Evolutionary conservation across 2,113 vertebrate species (phyloP), one percentile per base, ranked within the genome.

Genomic region (Trinectes maculatus): DNA sequence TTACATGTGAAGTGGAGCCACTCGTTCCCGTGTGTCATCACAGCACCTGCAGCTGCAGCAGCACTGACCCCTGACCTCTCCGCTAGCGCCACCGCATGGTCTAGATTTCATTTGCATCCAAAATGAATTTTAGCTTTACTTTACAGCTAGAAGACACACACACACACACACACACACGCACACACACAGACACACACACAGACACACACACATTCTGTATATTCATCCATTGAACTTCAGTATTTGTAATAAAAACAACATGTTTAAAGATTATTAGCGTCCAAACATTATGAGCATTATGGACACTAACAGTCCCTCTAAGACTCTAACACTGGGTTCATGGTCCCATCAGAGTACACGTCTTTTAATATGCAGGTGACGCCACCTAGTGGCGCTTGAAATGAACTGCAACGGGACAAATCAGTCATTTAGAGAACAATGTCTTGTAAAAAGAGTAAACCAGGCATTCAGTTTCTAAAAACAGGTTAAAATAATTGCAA

Each of bases 1-100:
- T 90, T 87, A 84, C 77, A 89, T 84, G 80, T 72, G 54, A 80
- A 76, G 61, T 55, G 58, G 9, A 7, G 61, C 40, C 31, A 33
- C 8, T 3, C 8, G 31, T 10, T 33, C 11, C 31, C 6, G 11
- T 31, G 29, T 31, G 29, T n/a, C n/a, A n/a, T n/a, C n/a, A n/a
- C n/a, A n/a, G n/a, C n/a, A n/a, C n/a, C n/a, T n/a, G n/a, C n/a
- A n/a, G n/a, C n/a, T n/a, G n/a, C n/a, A n/a, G n/a, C n/a, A 33
- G 4, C 8, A 33, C 2, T 33, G 9, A 21, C 12, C 44, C 44
- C 44, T 25, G 44, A 47, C 44, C 44, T 25, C 15, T 25, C 3
- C 22, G 24, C 22, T 46, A 44, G 42, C 10, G 19, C 19, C 37
- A 39, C 37, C 37, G n/a, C 37, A 6, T 4, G 37, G 37, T 39